Conservation (phyloP, 2,113 vertebrate genomes). For the Cochlearius cochlearius region DNA sequence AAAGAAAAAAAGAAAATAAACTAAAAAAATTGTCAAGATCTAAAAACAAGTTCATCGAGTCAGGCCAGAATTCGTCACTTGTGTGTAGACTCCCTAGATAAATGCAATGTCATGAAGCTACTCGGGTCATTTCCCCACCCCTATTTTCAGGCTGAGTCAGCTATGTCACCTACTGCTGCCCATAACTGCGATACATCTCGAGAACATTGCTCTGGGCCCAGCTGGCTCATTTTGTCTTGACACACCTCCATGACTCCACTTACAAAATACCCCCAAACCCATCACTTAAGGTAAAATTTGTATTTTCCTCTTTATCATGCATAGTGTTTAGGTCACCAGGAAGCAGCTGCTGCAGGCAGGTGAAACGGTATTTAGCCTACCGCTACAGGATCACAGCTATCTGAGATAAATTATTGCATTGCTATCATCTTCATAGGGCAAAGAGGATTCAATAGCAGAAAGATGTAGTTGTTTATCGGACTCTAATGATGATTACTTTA, state of each 20-base stretch:
- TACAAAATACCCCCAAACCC: neutral
- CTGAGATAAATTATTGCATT: neutral
- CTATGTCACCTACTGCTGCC: fast-evolving
- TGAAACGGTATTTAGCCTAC: neutral
- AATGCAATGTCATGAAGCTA: neutral
- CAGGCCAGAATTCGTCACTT: neutral
- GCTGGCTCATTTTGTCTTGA: neutral
- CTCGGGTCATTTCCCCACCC: neutral
- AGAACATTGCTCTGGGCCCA: neutral
- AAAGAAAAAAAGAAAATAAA: neutral
- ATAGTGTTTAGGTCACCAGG: neutral
- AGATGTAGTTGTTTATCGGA: neutral
- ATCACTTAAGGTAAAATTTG: neutral
- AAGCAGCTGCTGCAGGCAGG: neutral
- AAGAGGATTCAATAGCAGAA: neutral
- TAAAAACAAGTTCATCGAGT: neutral
- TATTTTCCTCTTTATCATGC: neutral
- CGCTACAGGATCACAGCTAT: neutral
- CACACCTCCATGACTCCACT: neutral
- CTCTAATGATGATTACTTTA: neutral
- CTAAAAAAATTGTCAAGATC: neutral
- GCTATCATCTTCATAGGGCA: neutral
- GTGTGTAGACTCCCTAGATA: neutral
- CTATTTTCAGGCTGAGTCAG: neutral
- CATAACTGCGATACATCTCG: neutral